Evolutionary conservation across 2,113 vertebrate species (phyloP).

Genomic region (Colinus virginianus): DNA sequence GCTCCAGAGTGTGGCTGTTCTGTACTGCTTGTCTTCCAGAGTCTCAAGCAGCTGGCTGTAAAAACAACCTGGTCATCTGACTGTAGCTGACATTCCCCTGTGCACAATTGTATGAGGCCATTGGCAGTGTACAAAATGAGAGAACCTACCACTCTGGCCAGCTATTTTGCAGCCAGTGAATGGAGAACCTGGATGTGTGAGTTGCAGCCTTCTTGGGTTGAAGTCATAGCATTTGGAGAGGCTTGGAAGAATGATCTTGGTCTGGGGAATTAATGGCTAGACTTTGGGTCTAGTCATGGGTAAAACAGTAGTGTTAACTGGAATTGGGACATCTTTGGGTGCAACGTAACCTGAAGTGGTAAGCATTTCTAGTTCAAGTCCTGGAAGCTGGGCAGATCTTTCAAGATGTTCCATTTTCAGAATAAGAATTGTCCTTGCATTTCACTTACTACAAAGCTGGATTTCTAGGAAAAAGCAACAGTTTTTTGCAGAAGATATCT

Average conservation of each 20-base stretch:
- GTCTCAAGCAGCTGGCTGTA: neutral
- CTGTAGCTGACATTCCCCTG: neutral
- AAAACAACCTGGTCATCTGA: neutral
- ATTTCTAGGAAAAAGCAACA: neutral
- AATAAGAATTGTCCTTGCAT: conserved; percentile 18
- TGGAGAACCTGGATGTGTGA: fast-evolving
- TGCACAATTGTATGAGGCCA: fast-evolving
- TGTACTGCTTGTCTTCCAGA: neutral
- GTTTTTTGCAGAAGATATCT: neutral
- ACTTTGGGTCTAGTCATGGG: neutral
- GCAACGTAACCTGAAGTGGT: neutral
- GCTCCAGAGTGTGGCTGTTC: neutral
- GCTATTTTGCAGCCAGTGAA: neutral
- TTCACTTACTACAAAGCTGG: neutral
- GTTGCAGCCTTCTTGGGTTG: neutral
- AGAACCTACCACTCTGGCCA: neutral
- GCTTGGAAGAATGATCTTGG: neutral
- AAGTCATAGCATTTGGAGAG: neutral
- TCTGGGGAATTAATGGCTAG: neutral
- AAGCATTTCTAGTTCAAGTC: neutral
- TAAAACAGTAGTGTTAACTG: neutral
- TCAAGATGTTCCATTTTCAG: neutral
- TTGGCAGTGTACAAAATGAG: neutral
- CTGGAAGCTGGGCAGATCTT: neutral
- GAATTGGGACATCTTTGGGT: neutral